phyloP scores from a whole-genome alignment of 2,113 vertebrate genomes.

The Hippolais icterina region DNA sequence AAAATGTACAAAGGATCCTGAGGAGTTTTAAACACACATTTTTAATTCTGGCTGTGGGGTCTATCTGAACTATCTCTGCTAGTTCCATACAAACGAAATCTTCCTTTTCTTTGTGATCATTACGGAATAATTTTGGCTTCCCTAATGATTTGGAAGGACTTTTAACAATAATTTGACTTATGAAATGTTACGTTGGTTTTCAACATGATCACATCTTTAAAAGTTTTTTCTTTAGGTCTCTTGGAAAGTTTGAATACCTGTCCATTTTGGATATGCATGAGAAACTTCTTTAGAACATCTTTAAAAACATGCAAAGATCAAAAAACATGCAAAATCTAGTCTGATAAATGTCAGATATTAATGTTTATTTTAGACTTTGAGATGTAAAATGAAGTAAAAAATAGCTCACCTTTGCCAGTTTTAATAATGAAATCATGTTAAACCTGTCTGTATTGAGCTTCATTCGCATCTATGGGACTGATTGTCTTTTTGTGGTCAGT shows the following conservation, averaged over 20 bases:
- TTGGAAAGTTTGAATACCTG: neutral
- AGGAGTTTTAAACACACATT: neutral
- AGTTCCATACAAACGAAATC: neutral
- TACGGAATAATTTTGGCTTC: neutral
- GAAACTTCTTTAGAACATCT: neutral
- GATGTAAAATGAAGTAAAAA: neutral
- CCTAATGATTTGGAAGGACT: neutral
- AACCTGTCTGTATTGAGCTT: neutral
- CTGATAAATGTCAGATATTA: neutral
- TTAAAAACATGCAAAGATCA: neutral
- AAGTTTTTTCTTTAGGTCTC: neutral
- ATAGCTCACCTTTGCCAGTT: neutral
- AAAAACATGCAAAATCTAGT: neutral
- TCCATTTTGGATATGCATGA: neutral
- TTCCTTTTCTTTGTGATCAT: neutral
- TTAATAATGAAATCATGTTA: neutral
- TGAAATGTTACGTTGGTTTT: neutral
- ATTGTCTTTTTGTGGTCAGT: neutral
- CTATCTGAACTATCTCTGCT: neutral
- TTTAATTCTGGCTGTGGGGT: neutral
- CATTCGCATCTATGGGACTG: neutral
- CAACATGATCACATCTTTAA: neutral
- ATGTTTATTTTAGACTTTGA: neutral
- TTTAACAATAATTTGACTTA: neutral
- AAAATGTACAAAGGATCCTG: neutral